phyloP scores from a whole-genome alignment of 2,797 vertebrate genomes.

The Diplodus sargus region DNA sequence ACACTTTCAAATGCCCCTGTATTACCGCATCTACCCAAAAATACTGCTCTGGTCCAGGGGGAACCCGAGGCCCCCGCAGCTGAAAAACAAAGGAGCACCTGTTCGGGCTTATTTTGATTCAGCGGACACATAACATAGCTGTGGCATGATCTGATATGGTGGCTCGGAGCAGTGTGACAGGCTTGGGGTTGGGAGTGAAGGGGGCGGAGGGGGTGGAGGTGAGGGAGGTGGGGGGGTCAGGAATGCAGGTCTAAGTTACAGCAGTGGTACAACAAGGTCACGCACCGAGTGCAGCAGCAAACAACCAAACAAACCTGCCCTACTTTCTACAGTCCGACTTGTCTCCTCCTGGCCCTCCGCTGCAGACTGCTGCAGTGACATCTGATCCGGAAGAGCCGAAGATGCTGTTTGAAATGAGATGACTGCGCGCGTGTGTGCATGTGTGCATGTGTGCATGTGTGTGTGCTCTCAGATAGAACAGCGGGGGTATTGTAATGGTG shows the following conservation, averaged over 20 bases:
- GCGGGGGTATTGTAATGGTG: conserved; percentile 70
- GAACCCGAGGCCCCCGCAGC: conserved; percentile 33
- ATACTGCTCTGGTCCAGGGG: conserved; percentile 22
- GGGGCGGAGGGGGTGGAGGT: background rate
- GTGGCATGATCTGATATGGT: conserved; percentile 60
- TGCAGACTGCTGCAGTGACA: conserved; percentile 42
- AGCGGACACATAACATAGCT: conserved; percentile 58
- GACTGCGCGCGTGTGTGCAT: conserved; percentile 10
- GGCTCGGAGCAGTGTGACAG: conserved; percentile 42
- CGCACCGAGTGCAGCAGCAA: conserved; percentile 15
- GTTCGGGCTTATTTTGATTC: conserved; percentile 66
- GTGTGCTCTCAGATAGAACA: conserved; percentile 61
- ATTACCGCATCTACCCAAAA: conserved; percentile 30
- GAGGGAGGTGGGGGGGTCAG: background rate
- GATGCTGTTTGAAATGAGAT: conserved; percentile 56
- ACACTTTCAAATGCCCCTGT: conserved; percentile 29
- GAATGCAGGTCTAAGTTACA: conserved; percentile 57
- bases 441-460: conserved; percentile 33
- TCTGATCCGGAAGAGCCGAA: conserved; percentile 40
- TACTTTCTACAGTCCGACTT: conserved; percentile 16
- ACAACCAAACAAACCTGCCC: conserved; percentile 37
- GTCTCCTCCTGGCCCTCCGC: conserved; percentile 7
- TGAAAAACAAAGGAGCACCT: conserved; percentile 73
- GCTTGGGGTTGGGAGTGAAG: conserved; percentile 16
- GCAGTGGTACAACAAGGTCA: conserved; percentile 53